Evolutionary conservation across 2,113 vertebrate species (phyloP).

Genomic region (Leucopsar rothschildi): DNA sequence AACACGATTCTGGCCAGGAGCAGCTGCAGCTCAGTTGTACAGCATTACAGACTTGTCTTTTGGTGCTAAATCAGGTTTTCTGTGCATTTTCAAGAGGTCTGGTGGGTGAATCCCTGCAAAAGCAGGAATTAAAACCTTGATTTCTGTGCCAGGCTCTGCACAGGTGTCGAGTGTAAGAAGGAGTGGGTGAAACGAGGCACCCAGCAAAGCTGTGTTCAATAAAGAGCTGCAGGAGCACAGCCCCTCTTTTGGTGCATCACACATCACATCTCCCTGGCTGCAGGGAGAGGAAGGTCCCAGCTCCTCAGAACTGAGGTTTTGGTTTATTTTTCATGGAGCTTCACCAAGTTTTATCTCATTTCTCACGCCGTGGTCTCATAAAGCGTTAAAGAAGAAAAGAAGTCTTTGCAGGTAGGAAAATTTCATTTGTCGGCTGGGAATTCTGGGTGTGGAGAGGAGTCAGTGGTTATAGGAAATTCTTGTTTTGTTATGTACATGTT

Average conservation of each 20-base stretch:
- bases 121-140: neutral
- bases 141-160: neutral
- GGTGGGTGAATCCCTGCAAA: neutral
- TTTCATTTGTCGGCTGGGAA: neutral
- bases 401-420: neutral
- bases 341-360: neutral
- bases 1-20: neutral
- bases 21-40: neutral
- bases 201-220: neutral
- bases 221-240: neutral
- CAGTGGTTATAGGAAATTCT: neutral
- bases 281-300: neutral
- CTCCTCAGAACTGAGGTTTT: neutral
- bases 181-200: neutral
- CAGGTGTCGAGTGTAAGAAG: neutral
- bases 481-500: rapidly evolving
- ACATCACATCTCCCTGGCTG: neutral
- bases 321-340: neutral
- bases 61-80: neutral
- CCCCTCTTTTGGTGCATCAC: neutral
- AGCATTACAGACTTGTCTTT: neutral
- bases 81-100: neutral
- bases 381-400: neutral
- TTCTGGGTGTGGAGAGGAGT: neutral
- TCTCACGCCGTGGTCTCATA: neutral